These are phyloP conservation scores for Bombycilla garrulus DNA, from an alignment of 2,113 vertebrate species.

Conservation along the genomic window DNA sequence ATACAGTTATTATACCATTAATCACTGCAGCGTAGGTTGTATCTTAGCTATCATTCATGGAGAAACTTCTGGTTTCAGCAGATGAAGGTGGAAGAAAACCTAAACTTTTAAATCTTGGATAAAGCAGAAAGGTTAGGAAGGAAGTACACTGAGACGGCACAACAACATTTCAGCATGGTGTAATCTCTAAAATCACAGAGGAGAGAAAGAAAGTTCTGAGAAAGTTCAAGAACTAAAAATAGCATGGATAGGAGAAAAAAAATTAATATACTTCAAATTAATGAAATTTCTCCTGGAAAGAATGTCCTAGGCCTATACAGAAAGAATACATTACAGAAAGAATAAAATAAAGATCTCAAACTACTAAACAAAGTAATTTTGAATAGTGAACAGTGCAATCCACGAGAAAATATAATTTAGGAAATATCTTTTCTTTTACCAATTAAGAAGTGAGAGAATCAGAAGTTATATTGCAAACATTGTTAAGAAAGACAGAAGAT, in stretches of 20 bases:
- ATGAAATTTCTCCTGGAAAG: neutral
- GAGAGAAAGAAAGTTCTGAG: neutral
- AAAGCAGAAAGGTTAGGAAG: neutral
- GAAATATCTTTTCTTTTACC: neutral
- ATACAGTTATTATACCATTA: neutral
- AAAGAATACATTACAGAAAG: neutral
- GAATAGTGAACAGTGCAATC: neutral
- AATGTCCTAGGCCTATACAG: neutral
- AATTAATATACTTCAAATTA: neutral
- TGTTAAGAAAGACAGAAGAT: neutral
- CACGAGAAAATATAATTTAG: neutral
- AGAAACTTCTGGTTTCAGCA: neutral
- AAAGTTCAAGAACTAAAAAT: neutral
- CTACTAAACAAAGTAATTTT: neutral
- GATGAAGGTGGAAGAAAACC: neutral
- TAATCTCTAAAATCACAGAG: neutral
- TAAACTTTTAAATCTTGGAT: neutral
- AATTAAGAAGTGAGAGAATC: neutral
- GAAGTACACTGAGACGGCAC: neutral
- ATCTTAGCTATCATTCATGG: neutral
- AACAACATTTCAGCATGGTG: neutral
- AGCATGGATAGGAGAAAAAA: neutral
- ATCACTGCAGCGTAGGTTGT: neutral
- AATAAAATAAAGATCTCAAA: neutral
- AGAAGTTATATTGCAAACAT: neutral